Evolutionary conservation across 37 sponge, comb jelly and placozoan species (phyloP).

Genomic region (Corticium candelabrum): DNA sequence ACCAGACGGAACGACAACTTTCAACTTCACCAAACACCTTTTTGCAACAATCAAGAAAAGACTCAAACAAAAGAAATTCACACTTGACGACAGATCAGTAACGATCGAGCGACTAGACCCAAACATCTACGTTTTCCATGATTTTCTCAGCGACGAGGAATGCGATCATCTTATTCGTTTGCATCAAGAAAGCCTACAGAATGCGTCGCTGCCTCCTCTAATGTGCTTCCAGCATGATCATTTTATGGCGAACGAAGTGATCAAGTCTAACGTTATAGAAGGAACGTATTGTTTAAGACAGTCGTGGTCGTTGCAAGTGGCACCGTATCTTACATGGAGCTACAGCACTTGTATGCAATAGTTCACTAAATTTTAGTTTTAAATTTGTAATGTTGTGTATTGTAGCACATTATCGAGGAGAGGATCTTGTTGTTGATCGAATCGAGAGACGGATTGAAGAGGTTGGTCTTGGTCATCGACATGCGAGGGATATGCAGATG

Average conservation of each 20-base stretch:
- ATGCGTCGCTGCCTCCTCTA: not conserved
- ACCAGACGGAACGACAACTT: not conserved
- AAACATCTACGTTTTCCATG: not conserved
- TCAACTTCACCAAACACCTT: not conserved
- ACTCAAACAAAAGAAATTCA: not conserved
- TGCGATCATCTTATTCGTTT: not conserved
- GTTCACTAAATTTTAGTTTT: not conserved
- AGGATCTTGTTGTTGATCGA: not conserved
- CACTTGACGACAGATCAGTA: not conserved
- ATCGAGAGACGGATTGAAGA: not conserved
- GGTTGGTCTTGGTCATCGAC: not conserved
- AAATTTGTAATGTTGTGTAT: not conserved
- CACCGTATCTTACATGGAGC: not conserved
- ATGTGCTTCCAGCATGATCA: slow-evolving; percentile 6
- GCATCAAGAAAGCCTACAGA: not conserved
- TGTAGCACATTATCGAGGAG: not conserved
- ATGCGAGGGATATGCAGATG: not conserved
- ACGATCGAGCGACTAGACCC: not conserved
- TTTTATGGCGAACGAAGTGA: not conserved
- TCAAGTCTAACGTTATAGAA: not conserved
- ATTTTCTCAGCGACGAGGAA: slow-evolving; percentile 14
- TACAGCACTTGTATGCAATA: not conserved
- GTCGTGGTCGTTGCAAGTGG: not conserved
- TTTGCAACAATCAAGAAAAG: not conserved
- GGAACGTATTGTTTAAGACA: not conserved